Evolutionary conservation across 1,140 invertebrate species (phyloP).

Genomic region (Drosophila murphyi): DNA sequence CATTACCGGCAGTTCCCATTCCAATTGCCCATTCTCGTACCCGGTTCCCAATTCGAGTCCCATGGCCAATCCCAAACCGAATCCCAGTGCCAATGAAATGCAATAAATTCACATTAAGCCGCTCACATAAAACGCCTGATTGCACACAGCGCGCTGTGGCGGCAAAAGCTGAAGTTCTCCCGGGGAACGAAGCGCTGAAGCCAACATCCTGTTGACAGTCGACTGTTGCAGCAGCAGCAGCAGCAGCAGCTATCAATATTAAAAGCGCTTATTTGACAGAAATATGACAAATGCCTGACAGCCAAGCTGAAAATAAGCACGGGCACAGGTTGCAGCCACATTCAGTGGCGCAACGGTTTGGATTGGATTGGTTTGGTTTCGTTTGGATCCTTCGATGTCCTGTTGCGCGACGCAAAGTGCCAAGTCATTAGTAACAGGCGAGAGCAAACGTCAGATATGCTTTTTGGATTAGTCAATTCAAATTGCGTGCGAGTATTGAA

Average conservation of each 20-base stretch:
- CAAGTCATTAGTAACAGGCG: slow-evolving; percentile 79
- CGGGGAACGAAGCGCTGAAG: slow-evolving; percentile 60
- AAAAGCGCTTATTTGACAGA: slow-evolving; percentile 83
- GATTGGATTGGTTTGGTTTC: background rate
- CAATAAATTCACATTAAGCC: slow-evolving; percentile 82
- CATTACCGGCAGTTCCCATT: slow-evolving; percentile 51
- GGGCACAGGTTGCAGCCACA: slow-evolving; percentile 50
- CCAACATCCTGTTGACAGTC: slow-evolving; percentile 79
- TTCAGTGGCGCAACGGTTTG: slow-evolving; percentile 1
- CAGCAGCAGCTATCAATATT: slow-evolving; percentile 76
- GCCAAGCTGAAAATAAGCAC: slow-evolving; percentile 66
- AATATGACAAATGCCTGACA: slow-evolving; percentile 83
- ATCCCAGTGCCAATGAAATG: slow-evolving; percentile 52
- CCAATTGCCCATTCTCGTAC: background rate
- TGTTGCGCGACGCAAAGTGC: slow-evolving; percentile 55
- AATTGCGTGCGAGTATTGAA: slow-evolving; percentile 61
- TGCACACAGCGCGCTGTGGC: slow-evolving; percentile 57
- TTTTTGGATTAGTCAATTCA: slow-evolving; percentile 81
- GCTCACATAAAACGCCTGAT: slow-evolving; percentile 81
- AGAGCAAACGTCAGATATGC: slow-evolving; percentile 80
- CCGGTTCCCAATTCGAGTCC: background rate
- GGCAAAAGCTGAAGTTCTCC: slow-evolving; percentile 16
- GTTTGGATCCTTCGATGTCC: background rate
- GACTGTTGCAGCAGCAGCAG: slow-evolving; percentile 28
- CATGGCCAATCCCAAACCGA: background rate